A percentile compares a stretch with the other conserved stretches of the same genome.
These are phyloP conservation scores for Rhynchophorus ferrugineus DNA, from an alignment of 1,140 invertebrate genomes.

Conservation along the genomic window DNA sequence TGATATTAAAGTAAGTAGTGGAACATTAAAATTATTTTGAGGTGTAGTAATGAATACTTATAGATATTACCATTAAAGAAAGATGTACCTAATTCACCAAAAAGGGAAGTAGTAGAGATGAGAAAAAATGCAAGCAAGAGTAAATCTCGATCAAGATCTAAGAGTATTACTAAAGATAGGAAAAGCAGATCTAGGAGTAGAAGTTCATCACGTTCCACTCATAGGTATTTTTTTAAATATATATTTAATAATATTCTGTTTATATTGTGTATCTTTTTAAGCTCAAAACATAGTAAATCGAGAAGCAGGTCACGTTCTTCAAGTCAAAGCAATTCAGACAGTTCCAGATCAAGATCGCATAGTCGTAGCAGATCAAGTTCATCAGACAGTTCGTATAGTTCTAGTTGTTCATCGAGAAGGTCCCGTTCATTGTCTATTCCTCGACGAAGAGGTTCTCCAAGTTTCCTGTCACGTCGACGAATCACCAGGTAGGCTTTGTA, in stretches of 20 bases:
- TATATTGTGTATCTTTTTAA: conserved; percentile 7
- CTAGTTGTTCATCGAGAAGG: conserved; percentile 46
- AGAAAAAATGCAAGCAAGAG: conserved; percentile 15
- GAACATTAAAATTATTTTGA: not conserved
- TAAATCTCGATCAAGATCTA: conserved; percentile 28
- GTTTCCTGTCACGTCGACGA: conserved; percentile 78
- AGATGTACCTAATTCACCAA: conserved; percentile 12
- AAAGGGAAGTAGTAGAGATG: conserved; percentile 28
- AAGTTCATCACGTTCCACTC: conserved; percentile 42
- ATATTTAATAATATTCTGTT: not conserved
- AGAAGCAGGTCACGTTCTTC: conserved; percentile 42
- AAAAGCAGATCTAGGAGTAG: conserved; percentile 30
- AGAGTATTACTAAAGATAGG: conserved; percentile 19
- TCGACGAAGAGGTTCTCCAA: conserved; percentile 78
- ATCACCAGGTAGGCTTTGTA: conserved; percentile 72
- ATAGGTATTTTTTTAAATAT: conserved; percentile 25
- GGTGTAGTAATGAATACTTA: not conserved
- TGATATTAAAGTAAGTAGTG: conserved; percentile 31
- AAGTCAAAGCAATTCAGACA: conserved; percentile 36
- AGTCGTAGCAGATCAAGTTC: conserved; percentile 47
- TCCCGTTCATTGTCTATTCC: conserved; percentile 81
- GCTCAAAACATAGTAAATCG: conserved; percentile 20
- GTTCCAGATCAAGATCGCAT: conserved; percentile 44
- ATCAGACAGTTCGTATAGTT: conserved; percentile 40
- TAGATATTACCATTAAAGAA: conserved; percentile 30